Evolutionary conservation across 2,797 vertebrate species (phyloP).

Genomic region (Parauchenoglanis ngamensis): DNA sequence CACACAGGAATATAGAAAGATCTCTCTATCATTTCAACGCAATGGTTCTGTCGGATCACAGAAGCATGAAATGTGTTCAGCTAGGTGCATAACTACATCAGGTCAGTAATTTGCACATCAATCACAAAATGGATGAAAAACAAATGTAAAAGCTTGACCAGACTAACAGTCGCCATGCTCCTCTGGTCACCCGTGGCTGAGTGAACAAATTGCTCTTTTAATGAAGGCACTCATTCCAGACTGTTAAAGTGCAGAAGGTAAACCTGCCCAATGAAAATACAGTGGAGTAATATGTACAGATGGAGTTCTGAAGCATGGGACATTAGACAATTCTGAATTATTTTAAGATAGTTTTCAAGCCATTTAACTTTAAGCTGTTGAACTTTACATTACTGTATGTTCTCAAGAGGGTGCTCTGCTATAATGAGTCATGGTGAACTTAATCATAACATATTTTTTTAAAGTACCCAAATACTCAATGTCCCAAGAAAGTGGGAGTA

Average conservation of each 20-base stretch:
- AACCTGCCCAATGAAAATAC: constrained; percentile 3
- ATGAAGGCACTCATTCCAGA: constrained; percentile 42
- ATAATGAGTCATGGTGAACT: not conserved
- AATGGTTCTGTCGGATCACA: constrained; percentile 36
- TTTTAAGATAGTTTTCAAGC: constrained; percentile 28
- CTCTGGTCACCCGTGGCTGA: constrained; percentile 44
- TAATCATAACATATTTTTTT: not conserved
- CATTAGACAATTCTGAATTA: constrained; percentile 23
- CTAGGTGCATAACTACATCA: constrained; percentile 56
- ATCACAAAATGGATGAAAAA: constrained; percentile 54
- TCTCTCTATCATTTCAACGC: constrained; percentile 36
- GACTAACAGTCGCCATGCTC: constrained; percentile 33
- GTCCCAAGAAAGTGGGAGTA: not conserved
- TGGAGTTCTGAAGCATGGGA: constrained; percentile 8
- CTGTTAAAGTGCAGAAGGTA: constrained; percentile 30
- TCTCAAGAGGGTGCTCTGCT: not conserved
- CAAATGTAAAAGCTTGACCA: constrained; percentile 51
- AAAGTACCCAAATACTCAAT: not conserved
- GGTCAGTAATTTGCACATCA: constrained; percentile 57
- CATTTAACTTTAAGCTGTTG: constrained; percentile 14
- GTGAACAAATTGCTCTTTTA: constrained; percentile 57
- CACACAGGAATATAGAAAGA: not conserved
- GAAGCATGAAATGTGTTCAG: constrained; percentile 49
- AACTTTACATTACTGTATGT: constrained; percentile 8
- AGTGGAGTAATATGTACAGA: constrained; percentile 25